phyloP scores from a whole-genome alignment of 2,888 invertebrate genomes.

The Rhagophthalmus giganteus region DNA sequence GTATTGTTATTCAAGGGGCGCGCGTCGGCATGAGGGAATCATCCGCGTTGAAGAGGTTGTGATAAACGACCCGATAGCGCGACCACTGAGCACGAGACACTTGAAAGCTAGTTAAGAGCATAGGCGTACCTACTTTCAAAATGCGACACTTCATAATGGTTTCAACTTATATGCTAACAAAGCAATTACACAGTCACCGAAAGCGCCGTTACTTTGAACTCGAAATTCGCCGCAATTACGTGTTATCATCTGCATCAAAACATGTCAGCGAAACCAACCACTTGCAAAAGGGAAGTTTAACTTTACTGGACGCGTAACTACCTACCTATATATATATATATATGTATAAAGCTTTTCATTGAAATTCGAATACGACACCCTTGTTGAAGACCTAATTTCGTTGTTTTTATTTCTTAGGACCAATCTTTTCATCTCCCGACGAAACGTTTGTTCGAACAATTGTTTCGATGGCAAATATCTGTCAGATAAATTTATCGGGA shows the following conservation, averaged over 20 bases:
- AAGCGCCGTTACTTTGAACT: conserved; percentile 20
- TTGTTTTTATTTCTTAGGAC: too few relatives aligned
- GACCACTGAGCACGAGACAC: conserved; percentile 32
- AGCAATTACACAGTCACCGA: conserved; percentile 25
- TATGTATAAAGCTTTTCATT: too few relatives aligned
- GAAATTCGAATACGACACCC: too few relatives aligned
- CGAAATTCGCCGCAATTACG: conserved; percentile 17
- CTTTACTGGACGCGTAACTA: not conserved
- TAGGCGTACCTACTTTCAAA: conserved; percentile 27
- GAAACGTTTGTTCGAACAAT: too few relatives aligned
- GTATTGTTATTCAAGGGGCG: conserved; percentile 46
- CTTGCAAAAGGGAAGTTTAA: not conserved
- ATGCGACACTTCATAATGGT: conserved; percentile 17
- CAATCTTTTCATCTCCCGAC: too few relatives aligned
- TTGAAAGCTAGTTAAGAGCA: conserved; percentile 31
- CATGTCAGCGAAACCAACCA: conserved; percentile 11
- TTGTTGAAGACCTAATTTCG: too few relatives aligned
- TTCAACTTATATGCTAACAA: conserved; percentile 25
- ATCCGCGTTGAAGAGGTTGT: conserved; percentile 45
- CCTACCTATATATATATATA: too few relatives aligned
- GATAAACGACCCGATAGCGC: conserved; percentile 45
- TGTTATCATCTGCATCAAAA: conserved; percentile 16
- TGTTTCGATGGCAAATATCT: too few relatives aligned
- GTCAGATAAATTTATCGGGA: too few relatives aligned
- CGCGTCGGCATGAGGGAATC: conserved; percentile 42